These are phyloP conservation scores for Clarias laeviceps DNA, from an alignment of 2,797 vertebrate genomes.

Conservation along the genomic window DNA sequence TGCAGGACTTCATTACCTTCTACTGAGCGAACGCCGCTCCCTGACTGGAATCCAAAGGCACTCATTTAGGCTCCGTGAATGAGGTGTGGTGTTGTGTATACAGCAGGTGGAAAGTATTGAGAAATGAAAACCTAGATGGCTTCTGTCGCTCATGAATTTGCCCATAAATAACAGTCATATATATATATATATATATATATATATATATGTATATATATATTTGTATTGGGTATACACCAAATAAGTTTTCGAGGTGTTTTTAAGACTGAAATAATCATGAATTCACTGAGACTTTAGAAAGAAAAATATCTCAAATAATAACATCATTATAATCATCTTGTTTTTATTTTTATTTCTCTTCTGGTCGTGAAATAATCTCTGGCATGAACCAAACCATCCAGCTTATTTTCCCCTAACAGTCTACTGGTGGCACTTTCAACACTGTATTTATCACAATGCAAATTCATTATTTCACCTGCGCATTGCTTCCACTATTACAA, in stretches of 20 bases:
- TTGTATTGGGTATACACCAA: background rate
- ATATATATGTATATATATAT: no score
- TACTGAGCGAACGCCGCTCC: conserved; percentile 60
- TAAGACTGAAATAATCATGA: no score
- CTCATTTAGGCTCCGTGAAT: conserved; percentile 39
- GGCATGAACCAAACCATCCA: no score
- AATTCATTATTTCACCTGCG: background rate
- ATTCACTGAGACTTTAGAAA: no score
- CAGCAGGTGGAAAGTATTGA: conserved; percentile 13
- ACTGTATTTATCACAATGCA: no score
- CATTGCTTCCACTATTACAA: background rate
- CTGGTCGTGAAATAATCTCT: conserved; percentile 1
- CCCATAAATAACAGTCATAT: background rate
- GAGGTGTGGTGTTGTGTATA: conserved; percentile 29
- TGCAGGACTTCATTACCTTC: conserved; percentile 54
- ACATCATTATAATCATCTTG: background rate
- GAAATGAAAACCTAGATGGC: conserved; percentile 11
- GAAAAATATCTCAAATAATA: no score
- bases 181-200: background rate
- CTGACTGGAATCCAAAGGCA: conserved; percentile 47
- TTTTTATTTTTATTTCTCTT: background rate
- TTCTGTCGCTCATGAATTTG: conserved; percentile 6
- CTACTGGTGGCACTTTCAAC: background rate
- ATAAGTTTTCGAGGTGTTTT: background rate
- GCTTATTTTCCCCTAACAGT: background rate